Conservation (phyloP, 2,888 invertebrate species). For the Drosophila diplacantha region DNA sequence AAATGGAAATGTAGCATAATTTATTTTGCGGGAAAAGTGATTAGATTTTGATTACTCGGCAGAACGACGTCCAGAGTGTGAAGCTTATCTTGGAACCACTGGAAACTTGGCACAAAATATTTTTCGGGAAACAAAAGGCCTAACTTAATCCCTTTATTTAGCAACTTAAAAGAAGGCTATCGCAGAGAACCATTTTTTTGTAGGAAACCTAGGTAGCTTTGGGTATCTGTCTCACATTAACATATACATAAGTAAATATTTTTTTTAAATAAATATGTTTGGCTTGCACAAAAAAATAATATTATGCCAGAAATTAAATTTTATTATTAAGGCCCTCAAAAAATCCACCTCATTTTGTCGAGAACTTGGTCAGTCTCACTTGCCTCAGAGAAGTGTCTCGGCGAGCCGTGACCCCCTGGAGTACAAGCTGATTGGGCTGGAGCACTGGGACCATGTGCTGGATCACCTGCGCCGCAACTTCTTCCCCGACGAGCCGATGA, state of each 20-base stretch:
- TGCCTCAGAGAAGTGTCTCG: not conserved
- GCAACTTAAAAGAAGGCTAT: not conserved
- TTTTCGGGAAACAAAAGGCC: too few relatives aligned
- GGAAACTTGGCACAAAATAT: not conserved
- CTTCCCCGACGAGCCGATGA: conserved; percentile 90
- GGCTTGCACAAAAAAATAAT: not conserved
- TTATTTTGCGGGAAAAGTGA: too few relatives aligned
- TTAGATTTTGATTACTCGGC: not conserved
- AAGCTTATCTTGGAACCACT: not conserved
- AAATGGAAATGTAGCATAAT: not conserved
- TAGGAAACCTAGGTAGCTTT: not conserved
- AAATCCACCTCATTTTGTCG: too few relatives aligned
- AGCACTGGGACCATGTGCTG: conserved; percentile 81
- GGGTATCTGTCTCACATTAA: not conserved
- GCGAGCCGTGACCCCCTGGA: conserved; percentile 61
- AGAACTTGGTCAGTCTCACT: not conserved
- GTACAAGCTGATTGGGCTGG: conserved; percentile 71
- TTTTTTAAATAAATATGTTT: not conserved
- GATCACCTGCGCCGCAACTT: conserved; percentile 85
- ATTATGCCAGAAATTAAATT: not conserved
- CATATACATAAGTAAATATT: not conserved
- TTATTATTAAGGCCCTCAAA: not conserved
- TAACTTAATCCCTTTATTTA: not conserved
- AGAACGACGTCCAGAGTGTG: not conserved
- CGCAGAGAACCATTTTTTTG: not conserved